A percentile compares a stretch with the other conserved stretches of the same genome.
phyloP scores from a whole-genome alignment of 1,140 invertebrate species.

The Pogonus chalceus region DNA sequence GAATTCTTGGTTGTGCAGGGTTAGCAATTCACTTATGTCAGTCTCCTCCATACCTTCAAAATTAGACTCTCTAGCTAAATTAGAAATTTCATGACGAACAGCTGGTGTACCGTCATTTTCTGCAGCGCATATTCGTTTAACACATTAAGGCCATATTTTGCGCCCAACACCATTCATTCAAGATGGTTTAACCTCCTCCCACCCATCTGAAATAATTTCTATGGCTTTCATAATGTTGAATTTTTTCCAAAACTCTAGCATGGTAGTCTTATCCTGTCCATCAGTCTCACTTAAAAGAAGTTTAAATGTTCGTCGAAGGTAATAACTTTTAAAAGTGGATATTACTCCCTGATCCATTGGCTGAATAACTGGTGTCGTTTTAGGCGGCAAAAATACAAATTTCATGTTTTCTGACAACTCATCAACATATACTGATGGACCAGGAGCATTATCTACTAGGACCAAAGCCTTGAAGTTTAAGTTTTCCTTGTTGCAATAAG shows the following conservation, averaged over 20 bases:
- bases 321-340: slow-evolving; percentile 18
- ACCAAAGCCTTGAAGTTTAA: slow-evolving; percentile 18
- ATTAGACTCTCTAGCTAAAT: not conserved
- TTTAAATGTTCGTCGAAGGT: slow-evolving; percentile 9
- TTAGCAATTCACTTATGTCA: too few species aligned
- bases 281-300: not conserved
- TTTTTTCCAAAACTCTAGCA: not conserved
- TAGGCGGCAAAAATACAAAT: slow-evolving; percentile 6
- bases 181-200: not conserved
- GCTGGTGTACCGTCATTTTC: not conserved
- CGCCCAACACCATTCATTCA: slow-evolving; percentile 9
- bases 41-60: not conserved
- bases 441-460: slow-evolving; percentile 24
- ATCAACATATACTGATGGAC: slow-evolving; percentile 15
- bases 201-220: slow-evolving; percentile 15
- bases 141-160: slow-evolving; percentile 13
- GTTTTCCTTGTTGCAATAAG: slow-evolving; percentile 19
- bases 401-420: not conserved
- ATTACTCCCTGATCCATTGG: slow-evolving; percentile 33
- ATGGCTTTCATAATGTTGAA: slow-evolving; percentile 12
- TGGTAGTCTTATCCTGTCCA: not conserved
- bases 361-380: slow-evolving; percentile 21
- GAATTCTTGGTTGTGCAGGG: too few species aligned
- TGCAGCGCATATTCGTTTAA: not conserved
- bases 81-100: not conserved